Percentiles rank a stretch among this genome's conserved stretches.
Conservation (phyloP, 2,888 invertebrate genomes). For the Salpingus planirostris region DNA sequence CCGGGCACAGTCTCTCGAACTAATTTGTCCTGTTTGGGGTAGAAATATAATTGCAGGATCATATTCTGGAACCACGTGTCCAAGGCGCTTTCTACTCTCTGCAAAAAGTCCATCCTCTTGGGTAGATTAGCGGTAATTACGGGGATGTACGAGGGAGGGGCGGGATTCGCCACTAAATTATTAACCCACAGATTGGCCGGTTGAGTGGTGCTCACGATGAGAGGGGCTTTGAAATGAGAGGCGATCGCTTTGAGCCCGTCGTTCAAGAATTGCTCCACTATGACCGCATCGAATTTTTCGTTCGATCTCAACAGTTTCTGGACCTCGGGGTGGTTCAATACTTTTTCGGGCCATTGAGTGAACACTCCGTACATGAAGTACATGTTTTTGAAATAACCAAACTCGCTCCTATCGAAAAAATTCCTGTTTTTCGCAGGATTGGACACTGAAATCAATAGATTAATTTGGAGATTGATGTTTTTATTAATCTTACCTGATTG, state of each 20-base stretch:
- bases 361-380: no score
- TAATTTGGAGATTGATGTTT: no score
- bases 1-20: constrained; percentile 27
- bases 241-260: constrained; percentile 42
- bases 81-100: constrained; percentile 49
- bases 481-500: no score
- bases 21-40: constrained; percentile 21
- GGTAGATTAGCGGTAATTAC: no score
- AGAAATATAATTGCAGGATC: no score
- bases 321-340: no score
- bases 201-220: constrained; percentile 39
- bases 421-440: no score
- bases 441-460: no score
- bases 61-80: no score
- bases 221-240: constrained; percentile 30
- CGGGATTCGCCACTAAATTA: constrained; percentile 43
- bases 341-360: no score
- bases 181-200: constrained; percentile 43
- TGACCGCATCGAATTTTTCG: constrained; percentile 36
- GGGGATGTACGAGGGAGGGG: constrained; percentile 45
- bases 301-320: constrained; percentile 28
- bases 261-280: constrained; percentile 44
- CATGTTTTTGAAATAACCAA: no score
- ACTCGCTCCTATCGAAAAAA: no score
- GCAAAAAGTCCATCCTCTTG: constrained; percentile 46